A percentile compares a stretch with the other conserved stretches of the same genome.
Evolutionary conservation across 2,113 vertebrate genomes (phyloP).

Genomic region (Vidua chalybeata): DNA sequence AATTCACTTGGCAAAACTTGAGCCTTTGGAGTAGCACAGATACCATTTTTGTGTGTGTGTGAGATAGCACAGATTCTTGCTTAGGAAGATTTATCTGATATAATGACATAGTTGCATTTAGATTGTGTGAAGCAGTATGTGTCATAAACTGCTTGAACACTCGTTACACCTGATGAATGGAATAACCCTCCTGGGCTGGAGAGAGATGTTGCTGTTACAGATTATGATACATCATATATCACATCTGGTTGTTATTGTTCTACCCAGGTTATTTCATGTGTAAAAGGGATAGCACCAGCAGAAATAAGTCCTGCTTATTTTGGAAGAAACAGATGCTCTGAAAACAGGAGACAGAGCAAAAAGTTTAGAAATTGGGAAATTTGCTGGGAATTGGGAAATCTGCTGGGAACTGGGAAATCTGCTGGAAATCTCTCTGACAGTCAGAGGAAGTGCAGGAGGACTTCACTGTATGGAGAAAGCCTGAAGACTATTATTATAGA

Average conservation of each 20-base stretch:
- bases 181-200: slow-evolving; percentile 49
- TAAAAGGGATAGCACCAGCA: background rate
- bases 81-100: slow-evolving; percentile 40
- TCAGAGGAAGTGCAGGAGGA: background rate
- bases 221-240: slow-evolving; percentile 36
- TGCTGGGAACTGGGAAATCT: background rate
- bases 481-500: background rate
- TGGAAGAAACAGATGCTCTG: background rate
- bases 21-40: background rate
- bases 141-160: slow-evolving; percentile 53
- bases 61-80: background rate
- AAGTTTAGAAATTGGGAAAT: background rate
- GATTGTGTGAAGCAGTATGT: slow-evolving; percentile 27
- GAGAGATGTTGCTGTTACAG: background rate
- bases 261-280: background rate
- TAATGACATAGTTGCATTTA: slow-evolving; percentile 45
- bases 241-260: slow-evolving; percentile 39
- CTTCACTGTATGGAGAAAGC: background rate
- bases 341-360: background rate
- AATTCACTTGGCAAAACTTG: background rate
- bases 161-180: slow-evolving; percentile 59
- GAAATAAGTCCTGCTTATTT: background rate
- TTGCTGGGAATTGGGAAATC: background rate
- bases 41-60: background rate
- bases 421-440: background rate